A percentile compares a stretch with the other conserved stretches of the same genome.
These are phyloP conservation scores for Pristionchus pacificus DNA, from an alignment of 1,140 invertebrate genomes.

Conservation along the genomic window DNA sequence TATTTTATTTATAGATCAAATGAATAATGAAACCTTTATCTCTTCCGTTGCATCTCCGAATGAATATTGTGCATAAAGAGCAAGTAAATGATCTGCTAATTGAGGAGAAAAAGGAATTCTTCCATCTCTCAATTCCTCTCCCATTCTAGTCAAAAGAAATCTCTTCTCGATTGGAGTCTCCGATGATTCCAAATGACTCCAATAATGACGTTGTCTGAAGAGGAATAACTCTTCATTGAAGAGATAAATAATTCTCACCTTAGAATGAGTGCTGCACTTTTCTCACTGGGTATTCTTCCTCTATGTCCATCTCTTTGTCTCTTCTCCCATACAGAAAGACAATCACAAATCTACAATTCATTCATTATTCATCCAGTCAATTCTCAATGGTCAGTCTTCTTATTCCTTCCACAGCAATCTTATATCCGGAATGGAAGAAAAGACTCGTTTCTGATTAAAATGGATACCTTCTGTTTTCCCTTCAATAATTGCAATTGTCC, in stretches of 20 bases:
- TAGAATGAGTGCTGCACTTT: slow-evolving; percentile 26
- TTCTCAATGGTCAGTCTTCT: neutral
- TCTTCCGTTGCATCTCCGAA: slow-evolving; percentile 9
- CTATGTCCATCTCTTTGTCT: slow-evolving; percentile 32
- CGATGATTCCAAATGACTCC: slow-evolving; percentile 37
- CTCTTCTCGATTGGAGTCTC: slow-evolving; percentile 43
- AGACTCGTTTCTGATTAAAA: too few relatives aligned
- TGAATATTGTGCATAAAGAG: slow-evolving; percentile 43
- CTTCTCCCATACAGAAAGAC: slow-evolving; percentile 43
- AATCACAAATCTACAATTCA: slow-evolving; percentile 36
- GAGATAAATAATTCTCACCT: slow-evolving; percentile 26
- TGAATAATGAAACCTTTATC: neutral
- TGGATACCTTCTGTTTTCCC: slow-evolving; percentile 40
- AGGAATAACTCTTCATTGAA: slow-evolving; percentile 26
- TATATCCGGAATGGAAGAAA: neutral
- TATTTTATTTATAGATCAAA: neutral
- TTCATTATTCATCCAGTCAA: neutral
- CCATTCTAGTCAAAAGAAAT: slow-evolving; percentile 46
- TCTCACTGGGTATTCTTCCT: slow-evolving; percentile 25
- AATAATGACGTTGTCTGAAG: slow-evolving; percentile 41
- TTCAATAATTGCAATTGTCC: slow-evolving; percentile 36
- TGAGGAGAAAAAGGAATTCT: slow-evolving; percentile 42
- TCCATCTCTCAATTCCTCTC: slow-evolving; percentile 41
- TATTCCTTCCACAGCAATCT: neutral
- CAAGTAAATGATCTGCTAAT: slow-evolving; percentile 44